Base-by-base conservation (phyloP, 2,888 invertebrate genomes). In the Oithona nana region DNA sequence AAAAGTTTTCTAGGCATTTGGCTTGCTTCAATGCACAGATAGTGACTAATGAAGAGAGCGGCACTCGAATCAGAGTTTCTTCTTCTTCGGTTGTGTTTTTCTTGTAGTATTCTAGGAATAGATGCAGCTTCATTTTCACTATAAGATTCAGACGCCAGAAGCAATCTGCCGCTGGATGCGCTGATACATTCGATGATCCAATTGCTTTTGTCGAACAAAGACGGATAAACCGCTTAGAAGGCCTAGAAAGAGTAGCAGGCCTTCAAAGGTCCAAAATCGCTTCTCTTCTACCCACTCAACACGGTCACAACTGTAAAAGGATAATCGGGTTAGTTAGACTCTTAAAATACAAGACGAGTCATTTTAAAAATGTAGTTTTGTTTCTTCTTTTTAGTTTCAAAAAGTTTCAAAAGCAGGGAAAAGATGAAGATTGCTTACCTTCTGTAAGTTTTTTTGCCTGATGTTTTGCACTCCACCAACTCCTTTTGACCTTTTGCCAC, bases 401-500 rank as follows among this genome's bases (percentile, higher is more conserved):
- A 16, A 39, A 11, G 39, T 16, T 11, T 39, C 39, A 39, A 39
- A 39, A 39, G 16, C 39, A 39, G 39, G 16, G 16, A 39, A 11
- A 39, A 39, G 39, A 48, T 22, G 8, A 51, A 24, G 3, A 26
- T 2, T 50, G 20, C 59, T 59, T 74, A 82, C 83, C 82, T 88
- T 75, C 86, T 79, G 4, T 84, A 83, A 64, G 81, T 83, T 76
- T 86, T 83, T 24, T 88, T 88, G 50, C 26, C 24, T 73, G 71
- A 69, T 51, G 81, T 83, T 68, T 81, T 80, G 75, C 89, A 89
- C 69, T 81, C 81, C 13, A 89, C 71, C 64, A 84, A 79, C 76
- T 89, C 88, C 71, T 88, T 88, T 71, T 83, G 86, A 71, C 84
- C 83, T 1, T 88, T 86, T 68, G 83, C 83, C 65, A 84, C 81